Conservation (phyloP, 2,888 invertebrate species). For the Drosophila mulleri region DNA sequence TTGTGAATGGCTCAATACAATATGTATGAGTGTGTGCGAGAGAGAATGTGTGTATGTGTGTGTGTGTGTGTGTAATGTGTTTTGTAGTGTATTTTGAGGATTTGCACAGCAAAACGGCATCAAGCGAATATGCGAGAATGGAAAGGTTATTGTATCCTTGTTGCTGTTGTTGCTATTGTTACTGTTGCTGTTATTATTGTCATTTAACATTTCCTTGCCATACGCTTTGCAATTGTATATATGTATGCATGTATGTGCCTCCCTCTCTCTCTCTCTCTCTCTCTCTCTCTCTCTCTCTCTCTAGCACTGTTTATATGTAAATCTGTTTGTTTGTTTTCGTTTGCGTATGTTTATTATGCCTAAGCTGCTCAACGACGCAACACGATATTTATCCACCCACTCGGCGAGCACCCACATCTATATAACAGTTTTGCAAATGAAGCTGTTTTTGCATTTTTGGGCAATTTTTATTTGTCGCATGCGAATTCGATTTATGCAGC, state of each 20-base stretch:
- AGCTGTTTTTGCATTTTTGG: constrained; percentile 51
- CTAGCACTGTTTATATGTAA: constrained; percentile 62
- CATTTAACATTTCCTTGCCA: constrained; percentile 49
- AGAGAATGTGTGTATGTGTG: constrained; percentile 14
- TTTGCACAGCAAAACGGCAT: constrained; percentile 76
- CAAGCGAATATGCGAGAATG: constrained; percentile 22
- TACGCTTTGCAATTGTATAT: constrained; percentile 19
- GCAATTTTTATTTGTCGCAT: constrained; percentile 62
- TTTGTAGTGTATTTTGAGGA: constrained; percentile 80
- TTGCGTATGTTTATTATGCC: constrained; percentile 60
- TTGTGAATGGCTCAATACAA: constrained; percentile 56
- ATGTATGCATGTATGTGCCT: not conserved
- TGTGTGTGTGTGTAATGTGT: constrained; percentile 53
- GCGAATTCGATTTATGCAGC: constrained; percentile 76
- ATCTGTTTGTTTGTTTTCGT: constrained; percentile 69
- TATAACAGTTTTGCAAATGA: constrained; percentile 51
- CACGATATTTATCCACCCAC: constrained; percentile 74
- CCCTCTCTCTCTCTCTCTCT: not conserved
- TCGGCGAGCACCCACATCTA: constrained; percentile 10
- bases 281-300: not conserved
- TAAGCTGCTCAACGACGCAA: constrained; percentile 77
- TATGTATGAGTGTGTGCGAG: constrained; percentile 13
- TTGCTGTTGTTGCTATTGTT: constrained; percentile 35
- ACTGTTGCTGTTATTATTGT: constrained; percentile 51
- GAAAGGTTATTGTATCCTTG: constrained; percentile 39